Conservation (phyloP, 2,888 invertebrate genomes). For the Neria commutata region DNA sequence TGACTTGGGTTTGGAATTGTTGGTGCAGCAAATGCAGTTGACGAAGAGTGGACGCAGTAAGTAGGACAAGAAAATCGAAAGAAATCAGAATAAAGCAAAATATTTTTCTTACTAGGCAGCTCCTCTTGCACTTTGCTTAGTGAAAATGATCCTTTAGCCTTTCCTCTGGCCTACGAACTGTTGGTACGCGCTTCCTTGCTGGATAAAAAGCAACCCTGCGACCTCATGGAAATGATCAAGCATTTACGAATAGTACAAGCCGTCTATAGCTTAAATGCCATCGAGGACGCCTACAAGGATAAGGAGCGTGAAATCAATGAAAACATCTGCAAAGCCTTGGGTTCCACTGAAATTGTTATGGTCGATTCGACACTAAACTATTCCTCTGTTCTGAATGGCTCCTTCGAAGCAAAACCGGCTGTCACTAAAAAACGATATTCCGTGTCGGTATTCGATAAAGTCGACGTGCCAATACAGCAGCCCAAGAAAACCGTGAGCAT, state of each 20-base stretch:
- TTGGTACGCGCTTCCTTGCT: slow-evolving; percentile 42
- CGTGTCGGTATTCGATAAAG: slow-evolving; percentile 58
- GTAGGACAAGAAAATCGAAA: slow-evolving; percentile 27
- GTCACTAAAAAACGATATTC: slow-evolving; percentile 47
- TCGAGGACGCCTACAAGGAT: slow-evolving; percentile 40
- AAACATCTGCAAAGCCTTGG: slow-evolving; percentile 45
- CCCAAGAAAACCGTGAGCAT: slow-evolving; percentile 39
- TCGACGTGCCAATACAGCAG: slow-evolving; percentile 42
- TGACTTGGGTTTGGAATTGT: slow-evolving; percentile 49
- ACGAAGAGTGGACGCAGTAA: slow-evolving; percentile 32
- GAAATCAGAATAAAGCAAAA: not conserved
- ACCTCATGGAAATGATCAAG: slow-evolving; percentile 51
- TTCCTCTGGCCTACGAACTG: slow-evolving; percentile 52
- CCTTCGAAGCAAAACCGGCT: slow-evolving; percentile 39
- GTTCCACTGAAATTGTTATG: slow-evolving; percentile 36
- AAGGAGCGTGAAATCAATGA: slow-evolving; percentile 45
- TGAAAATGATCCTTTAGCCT: slow-evolving; percentile 49
- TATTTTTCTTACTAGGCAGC: slow-evolving; percentile 19
- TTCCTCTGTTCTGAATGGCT: slow-evolving; percentile 37
- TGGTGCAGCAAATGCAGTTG: slow-evolving; percentile 53
- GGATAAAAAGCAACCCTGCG: slow-evolving; percentile 39
- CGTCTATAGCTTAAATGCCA: slow-evolving; percentile 44
- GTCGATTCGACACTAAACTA: slow-evolving; percentile 46
- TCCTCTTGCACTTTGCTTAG: slow-evolving; percentile 21
- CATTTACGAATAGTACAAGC: slow-evolving; percentile 52